Percentiles rank a stretch among this genome's conserved stretches.
Conservation (phyloP, 2,113 vertebrate species). For the Ptilonorhynchus violaceus region DNA sequence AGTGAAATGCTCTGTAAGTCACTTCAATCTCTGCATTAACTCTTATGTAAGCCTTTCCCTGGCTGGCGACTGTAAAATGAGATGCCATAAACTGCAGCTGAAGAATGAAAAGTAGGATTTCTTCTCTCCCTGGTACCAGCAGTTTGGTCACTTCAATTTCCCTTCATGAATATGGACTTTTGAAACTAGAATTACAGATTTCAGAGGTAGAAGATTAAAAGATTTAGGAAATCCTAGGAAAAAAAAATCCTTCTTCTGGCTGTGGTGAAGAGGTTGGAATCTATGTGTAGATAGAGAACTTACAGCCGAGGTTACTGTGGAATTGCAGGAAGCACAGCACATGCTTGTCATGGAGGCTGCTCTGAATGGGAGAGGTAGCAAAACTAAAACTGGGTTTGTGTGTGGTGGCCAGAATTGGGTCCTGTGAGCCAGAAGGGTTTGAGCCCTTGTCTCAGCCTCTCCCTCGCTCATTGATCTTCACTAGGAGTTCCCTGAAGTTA, state of each 20-base stretch:
- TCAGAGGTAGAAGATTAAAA: conserved; percentile 16
- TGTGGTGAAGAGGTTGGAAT: not conserved
- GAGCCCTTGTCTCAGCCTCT: not conserved
- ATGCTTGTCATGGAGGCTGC: not conserved
- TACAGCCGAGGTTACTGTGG: not conserved
- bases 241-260: not conserved
- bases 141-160: conserved; percentile 1
- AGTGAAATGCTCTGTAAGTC: not conserved
- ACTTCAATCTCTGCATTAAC: not conserved
- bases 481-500: not conserved
- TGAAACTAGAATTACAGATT: conserved; percentile 16
- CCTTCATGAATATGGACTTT: not conserved
- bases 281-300: not conserved
- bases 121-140: not conserved
- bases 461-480: not conserved
- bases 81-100: not conserved
- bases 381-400: not conserved
- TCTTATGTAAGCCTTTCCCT: not conserved
- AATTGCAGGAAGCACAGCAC: not conserved
- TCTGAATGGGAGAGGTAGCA: not conserved
- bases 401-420: not conserved
- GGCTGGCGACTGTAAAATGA: not conserved
- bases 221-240: conserved; percentile 9
- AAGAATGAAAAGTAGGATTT: not conserved
- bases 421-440: not conserved